These are phyloP conservation scores for Actinopyga echinites DNA, from an alignment of 53 echinoderm and acorn worm genomes.

Conservation along the genomic window DNA sequence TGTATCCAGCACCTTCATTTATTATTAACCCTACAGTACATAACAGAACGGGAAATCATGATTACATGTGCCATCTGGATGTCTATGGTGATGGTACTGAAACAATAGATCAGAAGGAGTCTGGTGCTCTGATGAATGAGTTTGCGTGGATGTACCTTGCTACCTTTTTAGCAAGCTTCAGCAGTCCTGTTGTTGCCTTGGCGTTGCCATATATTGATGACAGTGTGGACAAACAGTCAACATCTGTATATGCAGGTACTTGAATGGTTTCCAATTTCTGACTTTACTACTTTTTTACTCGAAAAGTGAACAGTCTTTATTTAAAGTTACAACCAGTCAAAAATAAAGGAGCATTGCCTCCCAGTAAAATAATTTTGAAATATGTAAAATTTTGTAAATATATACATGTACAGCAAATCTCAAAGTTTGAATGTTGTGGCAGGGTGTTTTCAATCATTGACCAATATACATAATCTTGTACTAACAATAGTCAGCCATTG, in stretches of 20 bases:
- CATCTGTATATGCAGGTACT: conserved; percentile 29
- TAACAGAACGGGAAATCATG: background rate
- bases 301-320: background rate
- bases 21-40: background rate
- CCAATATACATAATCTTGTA: too few relatives aligned
- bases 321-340: too few relatives aligned
- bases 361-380: too few relatives aligned
- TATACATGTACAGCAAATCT: too few relatives aligned
- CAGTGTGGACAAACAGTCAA: conserved; percentile 13
- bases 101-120: background rate
- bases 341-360: too few relatives aligned
- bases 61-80: conserved; percentile 14
- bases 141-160: conserved; percentile 24
- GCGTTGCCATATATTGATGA: conserved; percentile 35
- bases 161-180: conserved; percentile 13
- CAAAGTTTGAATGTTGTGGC: too few relatives aligned
- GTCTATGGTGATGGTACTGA: background rate
- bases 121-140: background rate
- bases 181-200: conserved; percentile 22
- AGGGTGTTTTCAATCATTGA: too few relatives aligned
- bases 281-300: background rate
- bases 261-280: too few relatives aligned
- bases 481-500: too few relatives aligned
- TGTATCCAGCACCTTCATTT: conserved; percentile 24
- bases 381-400: too few relatives aligned